Evolutionary conservation across 2,888 invertebrate species (phyloP), one percentile per base, ranked within the genome.

Genomic region (Cecidostiba fungosa): DNA sequence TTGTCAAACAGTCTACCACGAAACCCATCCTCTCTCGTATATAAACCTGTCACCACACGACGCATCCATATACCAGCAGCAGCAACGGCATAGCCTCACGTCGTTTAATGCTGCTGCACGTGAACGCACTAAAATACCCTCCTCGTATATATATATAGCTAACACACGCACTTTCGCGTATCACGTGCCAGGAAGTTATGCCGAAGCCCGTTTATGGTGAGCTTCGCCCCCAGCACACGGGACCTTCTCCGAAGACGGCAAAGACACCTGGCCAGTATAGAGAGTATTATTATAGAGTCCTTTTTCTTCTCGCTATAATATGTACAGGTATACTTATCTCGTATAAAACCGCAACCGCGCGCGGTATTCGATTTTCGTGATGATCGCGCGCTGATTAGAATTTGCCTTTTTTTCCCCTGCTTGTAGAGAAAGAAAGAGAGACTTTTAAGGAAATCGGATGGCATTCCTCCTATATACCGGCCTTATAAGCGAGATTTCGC

Each of bases 121-220:
- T 26, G 66, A 66, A 66, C 26, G 23, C 66, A 66, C 66, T 66
- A 59, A 59, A 59, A 59, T 59, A 26, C 66, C 14, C 66, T 12
- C 14, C 66, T 23, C 23, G n/a, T 23, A 59, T 19, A n/a, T 8
- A n/a, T 19, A 39, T 39, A 39, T 36, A 16, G 16, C 23, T 5
- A 14, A 26, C 59, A 76, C 70, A 62, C 77, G 83, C 77, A 77
- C 86, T 83, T 83, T 83, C 83, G 86, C 83, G 77, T 54, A 85
- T 85, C 86, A 83, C 86, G 86, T 83, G 82, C 50, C 86, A 86
- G 84, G 86, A 85, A 85, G 83, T 80, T 80, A 47, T 72, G 77
- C 80, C 70, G 79, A 84, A 72, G 79, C 0, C 80, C 86, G 86
- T 83, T 84, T 83, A 84, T 84, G 86, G 82, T 19, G 80, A 26